These are phyloP conservation scores for Semnornis frantzii DNA, from an alignment of 2,113 vertebrate genomes.

Conservation along the genomic window DNA sequence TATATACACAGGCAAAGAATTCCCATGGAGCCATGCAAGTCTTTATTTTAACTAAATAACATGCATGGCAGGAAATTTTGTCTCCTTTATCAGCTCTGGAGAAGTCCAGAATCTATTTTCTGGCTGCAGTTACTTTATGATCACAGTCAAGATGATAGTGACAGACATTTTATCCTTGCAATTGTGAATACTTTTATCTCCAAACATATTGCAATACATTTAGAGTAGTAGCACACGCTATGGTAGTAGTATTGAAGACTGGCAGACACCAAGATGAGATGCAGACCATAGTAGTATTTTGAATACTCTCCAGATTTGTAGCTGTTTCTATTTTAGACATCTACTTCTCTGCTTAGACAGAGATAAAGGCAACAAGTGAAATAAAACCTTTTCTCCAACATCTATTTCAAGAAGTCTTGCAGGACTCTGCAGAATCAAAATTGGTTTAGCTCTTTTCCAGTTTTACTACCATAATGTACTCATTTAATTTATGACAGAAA, in stretches of 20 bases:
- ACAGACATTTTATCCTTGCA: not conserved
- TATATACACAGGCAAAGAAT: not conserved
- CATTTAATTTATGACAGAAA: constrained; percentile 35
- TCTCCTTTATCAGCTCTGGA: not conserved
- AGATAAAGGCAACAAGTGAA: not conserved
- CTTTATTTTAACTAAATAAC: not conserved
- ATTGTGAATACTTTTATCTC: not conserved
- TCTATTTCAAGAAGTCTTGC: not conserved
- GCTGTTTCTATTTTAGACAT: not conserved
- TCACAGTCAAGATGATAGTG: not conserved
- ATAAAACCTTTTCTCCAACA: not conserved
- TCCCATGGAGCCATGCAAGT: not conserved
- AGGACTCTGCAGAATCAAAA: not conserved
- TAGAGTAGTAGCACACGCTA: not conserved
- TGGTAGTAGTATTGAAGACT: not conserved
- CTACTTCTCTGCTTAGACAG: not conserved
- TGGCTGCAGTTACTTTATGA: not conserved
- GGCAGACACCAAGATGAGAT: not conserved
- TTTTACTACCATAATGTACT: constrained; percentile 19
- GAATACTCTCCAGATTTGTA: not conserved
- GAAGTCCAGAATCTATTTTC: not conserved
- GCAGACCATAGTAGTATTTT: not conserved
- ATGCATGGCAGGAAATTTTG: not conserved
- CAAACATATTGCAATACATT: not conserved
- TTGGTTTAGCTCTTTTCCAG: constrained; percentile 11